phyloP scores from a whole-genome alignment of 2,797 vertebrate genomes.

The Pogoniulus pusillus region DNA sequence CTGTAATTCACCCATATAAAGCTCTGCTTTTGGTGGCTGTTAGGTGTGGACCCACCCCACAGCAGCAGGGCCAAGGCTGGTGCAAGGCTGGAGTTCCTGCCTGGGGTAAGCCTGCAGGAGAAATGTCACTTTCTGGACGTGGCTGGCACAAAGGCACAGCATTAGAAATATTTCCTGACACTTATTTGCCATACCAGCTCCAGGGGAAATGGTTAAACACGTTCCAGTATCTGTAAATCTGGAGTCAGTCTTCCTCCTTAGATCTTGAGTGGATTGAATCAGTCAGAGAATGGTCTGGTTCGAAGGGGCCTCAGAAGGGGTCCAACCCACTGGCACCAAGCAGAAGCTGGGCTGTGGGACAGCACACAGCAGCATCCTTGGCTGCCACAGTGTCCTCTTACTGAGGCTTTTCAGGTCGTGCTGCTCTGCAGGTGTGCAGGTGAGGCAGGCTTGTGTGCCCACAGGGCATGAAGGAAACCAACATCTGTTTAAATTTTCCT shows the following conservation, averaged over 20 bases:
- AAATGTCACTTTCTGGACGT: neutral
- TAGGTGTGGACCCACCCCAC: neutral
- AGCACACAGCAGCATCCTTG: neutral
- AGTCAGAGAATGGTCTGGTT: too few relatives aligned
- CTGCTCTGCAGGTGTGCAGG: neutral
- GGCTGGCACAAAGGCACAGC: neutral
- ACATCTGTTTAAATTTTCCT: neutral
- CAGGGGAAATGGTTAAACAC: neutral
- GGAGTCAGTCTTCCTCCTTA: neutral
- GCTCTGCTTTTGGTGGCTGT: neutral
- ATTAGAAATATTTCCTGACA: neutral
- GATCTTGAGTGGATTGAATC: neutral
- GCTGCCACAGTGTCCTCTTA: accelerated
- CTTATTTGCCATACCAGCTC: neutral
- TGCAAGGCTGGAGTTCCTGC: neutral
- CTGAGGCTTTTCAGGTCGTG: neutral
- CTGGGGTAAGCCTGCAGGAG: neutral
- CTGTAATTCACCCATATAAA: neutral
- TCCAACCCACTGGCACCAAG: neutral
- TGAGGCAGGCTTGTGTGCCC: neutral
- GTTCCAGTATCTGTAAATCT: neutral
- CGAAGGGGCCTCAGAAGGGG: too few relatives aligned
- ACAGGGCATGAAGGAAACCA: neutral
- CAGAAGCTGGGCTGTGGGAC: neutral
- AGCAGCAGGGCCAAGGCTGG: accelerated